A percentile compares a stretch with the other conserved stretches of the same genome.
phyloP scores from a whole-genome alignment of 2,797 vertebrate species.

The Brachyalestes nurse region DNA sequence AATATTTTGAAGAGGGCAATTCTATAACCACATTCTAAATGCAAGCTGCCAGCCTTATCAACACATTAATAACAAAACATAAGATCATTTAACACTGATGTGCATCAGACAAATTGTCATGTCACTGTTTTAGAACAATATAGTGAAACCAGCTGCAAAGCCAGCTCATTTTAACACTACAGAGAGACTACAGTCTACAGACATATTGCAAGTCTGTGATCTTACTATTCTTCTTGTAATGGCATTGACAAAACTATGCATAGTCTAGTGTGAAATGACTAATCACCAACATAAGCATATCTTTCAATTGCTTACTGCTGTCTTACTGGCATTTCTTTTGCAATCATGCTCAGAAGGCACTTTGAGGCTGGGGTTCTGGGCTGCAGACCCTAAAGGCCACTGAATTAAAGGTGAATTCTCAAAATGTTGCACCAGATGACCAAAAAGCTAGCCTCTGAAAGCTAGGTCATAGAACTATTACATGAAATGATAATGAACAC shows the following conservation, averaged over 20 bases:
- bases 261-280: too few relatives aligned
- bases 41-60: constrained; percentile 32
- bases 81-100: neutral
- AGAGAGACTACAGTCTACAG: too few relatives aligned
- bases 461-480: too few relatives aligned
- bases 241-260: too few relatives aligned
- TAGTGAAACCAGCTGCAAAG: neutral
- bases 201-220: neutral
- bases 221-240: neutral
- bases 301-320: too few relatives aligned
- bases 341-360: neutral
- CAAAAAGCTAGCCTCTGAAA: too few relatives aligned
- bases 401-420: neutral
- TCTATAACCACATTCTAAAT: neutral
- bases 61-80: too few relatives aligned
- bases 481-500: too few relatives aligned
- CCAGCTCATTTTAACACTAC: neutral
- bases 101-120: neutral
- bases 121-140: neutral
- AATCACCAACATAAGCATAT: too few relatives aligned
- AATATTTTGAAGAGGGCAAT: too few relatives aligned
- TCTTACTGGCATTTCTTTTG: neutral
- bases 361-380: too few relatives aligned
- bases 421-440: too few relatives aligned
- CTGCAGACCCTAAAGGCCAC: neutral